Evolutionary conservation across 2,113 vertebrate species (phyloP), one percentile per base, ranked within the genome.

Genomic region (Corythaixoides concolor): DNA sequence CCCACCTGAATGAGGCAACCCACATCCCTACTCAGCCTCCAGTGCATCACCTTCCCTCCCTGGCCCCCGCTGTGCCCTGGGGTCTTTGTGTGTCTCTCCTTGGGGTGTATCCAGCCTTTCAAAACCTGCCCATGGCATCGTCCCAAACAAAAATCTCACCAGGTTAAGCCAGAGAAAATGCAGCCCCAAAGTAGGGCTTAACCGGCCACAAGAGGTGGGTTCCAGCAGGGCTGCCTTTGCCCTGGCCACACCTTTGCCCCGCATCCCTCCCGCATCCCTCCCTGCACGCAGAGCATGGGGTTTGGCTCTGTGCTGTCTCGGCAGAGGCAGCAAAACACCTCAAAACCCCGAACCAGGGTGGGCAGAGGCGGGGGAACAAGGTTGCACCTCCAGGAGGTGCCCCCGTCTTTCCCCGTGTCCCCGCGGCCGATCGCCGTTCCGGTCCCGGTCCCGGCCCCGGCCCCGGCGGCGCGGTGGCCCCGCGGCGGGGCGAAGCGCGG

Each of bases 191-290:
- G 2, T 11, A 23, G 49, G 43, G 15, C 15, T 88, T 68, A 41
- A 41, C 4, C 12, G 41, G 15, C 14, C 66, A 1, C n/a, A 47
- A 53, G 39, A 83, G 43, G 33, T 28, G 58, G 26, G 20, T 13
- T 69, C 23, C 35, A 18, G 14, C 0, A 5, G 9, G 37, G 17
- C 55, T 1, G 1, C 10, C 15, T 15, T 33, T 2, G 5, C 3
- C 53, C 58, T 37, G 28, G 15, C 76, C 47, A 2, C 28, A 21
- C 6, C 47, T 88, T 62, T 3, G 2, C 9, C 45, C 63, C 13
- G 5, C 27, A 32, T 49, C 26, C 43, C 73, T 59, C 37, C 52
- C 33, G 6, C 64, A 37, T 41, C 28, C 75, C 35, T 27, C 23
- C 60, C 10, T 12, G 2, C 70, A 1, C 2, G 32, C 81, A 9